phyloP scores from a whole-genome alignment of 2,888 invertebrate species.

The Cataglyphis livida region DNA sequence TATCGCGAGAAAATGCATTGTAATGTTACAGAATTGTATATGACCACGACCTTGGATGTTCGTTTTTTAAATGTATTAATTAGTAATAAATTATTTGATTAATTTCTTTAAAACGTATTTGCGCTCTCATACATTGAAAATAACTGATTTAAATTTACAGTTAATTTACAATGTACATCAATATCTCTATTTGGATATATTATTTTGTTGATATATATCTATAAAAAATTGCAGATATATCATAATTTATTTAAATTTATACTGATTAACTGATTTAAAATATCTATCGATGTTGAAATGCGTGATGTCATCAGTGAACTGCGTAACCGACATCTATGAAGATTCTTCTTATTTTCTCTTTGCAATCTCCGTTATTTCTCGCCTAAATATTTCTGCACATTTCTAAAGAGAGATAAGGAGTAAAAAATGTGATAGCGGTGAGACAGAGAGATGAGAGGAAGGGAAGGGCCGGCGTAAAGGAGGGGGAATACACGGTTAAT shows the following conservation, averaged over 20 bases:
- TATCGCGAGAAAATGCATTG: constrained; percentile 30
- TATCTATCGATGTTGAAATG: background rate
- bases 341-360: background rate
- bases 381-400: constrained; percentile 27
- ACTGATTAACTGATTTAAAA: background rate
- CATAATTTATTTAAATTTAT: background rate
- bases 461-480: constrained; percentile 57
- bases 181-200: background rate
- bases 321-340: background rate
- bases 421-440: constrained; percentile 41
- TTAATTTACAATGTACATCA: background rate
- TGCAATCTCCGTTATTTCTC: constrained; percentile 6
- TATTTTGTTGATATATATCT: background rate
- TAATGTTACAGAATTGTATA: background rate
- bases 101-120: background rate
- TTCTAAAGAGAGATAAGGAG: constrained; percentile 36
- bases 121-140: background rate
- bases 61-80: background rate
- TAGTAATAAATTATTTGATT: background rate
- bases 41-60: background rate
- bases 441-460: constrained; percentile 58
- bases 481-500: constrained; percentile 79
- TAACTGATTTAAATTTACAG: background rate
- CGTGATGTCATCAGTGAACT: background rate
- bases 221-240: background rate